Conservation (phyloP, 2,113 vertebrate genomes). For the Camelus bactrianus region DNA sequence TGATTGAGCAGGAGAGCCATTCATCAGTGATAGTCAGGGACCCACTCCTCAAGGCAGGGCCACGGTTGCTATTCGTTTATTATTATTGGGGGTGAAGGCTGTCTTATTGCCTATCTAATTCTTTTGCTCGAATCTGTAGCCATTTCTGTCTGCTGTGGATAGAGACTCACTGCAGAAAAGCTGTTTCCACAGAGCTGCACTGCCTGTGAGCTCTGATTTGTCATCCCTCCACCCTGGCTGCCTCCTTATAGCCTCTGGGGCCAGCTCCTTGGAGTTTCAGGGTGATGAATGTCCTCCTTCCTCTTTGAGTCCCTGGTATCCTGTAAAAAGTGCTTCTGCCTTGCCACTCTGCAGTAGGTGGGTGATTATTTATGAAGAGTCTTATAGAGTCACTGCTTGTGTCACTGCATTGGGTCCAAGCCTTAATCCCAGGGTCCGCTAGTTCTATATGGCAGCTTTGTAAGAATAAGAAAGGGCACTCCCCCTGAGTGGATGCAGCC, state of each 20-base stretch:
- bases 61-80: neutral
- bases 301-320: neutral
- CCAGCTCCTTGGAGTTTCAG: neutral
- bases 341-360: neutral
- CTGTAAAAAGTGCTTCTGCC: neutral
- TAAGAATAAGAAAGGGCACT: neutral
- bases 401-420: neutral
- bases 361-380: neutral
- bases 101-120: neutral
- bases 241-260: neutral
- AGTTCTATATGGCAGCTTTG: neutral
- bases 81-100: neutral
- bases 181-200: neutral
- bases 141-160: constrained; percentile 25
- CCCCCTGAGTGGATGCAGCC: neutral
- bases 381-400: neutral
- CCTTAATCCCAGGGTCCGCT: neutral
- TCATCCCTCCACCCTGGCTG: neutral
- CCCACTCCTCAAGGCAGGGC: neutral
- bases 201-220: neutral
- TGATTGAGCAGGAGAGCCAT: neutral
- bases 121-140: neutral
- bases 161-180: neutral
- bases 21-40: neutral
- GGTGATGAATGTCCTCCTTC: neutral